Evolutionary conservation across 2,113 vertebrate genomes (phyloP), one percentile per base, ranked within the genome.

Genomic region (Daubentonia madagascariensis): DNA sequence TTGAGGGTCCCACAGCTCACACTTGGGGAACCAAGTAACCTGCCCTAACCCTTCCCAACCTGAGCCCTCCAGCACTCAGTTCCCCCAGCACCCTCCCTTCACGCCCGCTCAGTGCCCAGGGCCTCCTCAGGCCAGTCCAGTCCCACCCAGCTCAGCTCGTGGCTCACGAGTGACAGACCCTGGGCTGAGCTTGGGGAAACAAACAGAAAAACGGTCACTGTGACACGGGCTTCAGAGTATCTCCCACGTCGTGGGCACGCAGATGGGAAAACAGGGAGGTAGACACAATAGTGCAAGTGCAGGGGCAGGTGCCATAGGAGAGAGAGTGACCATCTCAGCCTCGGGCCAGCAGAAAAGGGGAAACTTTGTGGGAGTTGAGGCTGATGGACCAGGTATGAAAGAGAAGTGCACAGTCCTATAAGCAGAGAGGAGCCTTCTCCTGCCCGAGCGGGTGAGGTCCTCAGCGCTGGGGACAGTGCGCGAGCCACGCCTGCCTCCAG

Each of bases 221-320:
- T 25, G 35, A 93, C 25, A 54, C 50, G 50, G 50, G 89, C 40
- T 3, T 37, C 18, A 16, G 22, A 32, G 13, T 35, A 7, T 67
- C 73, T 78, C 32, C 25, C 13, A 11, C 0, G 13, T 57, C 14
- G 3, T 14, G 32, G 12, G 40, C 35, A 73, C 65, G 25, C 20
- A 54, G 13, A 6, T 6, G 10, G 7, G 18, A 20, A 20, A 90
- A 48, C 6, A 65, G 13, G 25, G 25, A 63, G 35, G 48, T 4
- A 61, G 43, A 37, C 23, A 1, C 23, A 3, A 3, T 0, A 28
- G 12, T 2, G 6, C 13, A 67, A n/a, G 16, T 3, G 65, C 11
- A 45, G 1, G 35, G 6, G 28, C 43, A 54, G 7, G 28, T 8
- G 35, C 50, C 4, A 30, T 4, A 50, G 57, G 16, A 52, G 12